These are phyloP conservation scores for Hymenochirus boettgeri DNA, from an alignment of 2,113 vertebrate genomes.

Conservation along the genomic window DNA sequence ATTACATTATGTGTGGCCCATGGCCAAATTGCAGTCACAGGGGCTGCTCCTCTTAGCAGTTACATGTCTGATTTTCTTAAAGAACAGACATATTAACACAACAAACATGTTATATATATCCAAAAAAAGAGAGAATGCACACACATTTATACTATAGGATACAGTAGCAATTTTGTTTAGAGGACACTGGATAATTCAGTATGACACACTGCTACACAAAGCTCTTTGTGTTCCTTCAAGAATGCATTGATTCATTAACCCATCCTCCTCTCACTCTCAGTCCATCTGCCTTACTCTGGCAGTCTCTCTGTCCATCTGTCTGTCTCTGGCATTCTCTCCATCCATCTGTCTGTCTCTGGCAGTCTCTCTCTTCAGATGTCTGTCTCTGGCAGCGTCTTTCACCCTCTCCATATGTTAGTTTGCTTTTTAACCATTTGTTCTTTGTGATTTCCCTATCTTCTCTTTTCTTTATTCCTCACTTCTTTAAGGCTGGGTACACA, in stretches of 20 bases:
- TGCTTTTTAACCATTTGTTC: slow-evolving; percentile 17
- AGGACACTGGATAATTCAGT: neutral
- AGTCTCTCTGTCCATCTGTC: slow-evolving; percentile 38
- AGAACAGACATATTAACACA: no score
- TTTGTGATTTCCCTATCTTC: neutral
- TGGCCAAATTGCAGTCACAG: no score
- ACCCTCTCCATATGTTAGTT: slow-evolving; percentile 30
- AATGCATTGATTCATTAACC: slow-evolving; percentile 38
- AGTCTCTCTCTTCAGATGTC: slow-evolving; percentile 35
- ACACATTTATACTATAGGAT: neutral
- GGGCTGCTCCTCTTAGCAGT: no score
- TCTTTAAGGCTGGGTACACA: no score
- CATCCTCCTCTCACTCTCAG: slow-evolving; percentile 26
- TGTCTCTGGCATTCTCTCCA: slow-evolving; percentile 35
- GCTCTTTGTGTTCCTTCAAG: slow-evolving; percentile 34
- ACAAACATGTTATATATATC: no score
- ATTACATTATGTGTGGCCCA: no score
- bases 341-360: slow-evolving; percentile 42
- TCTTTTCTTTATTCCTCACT: neutral
- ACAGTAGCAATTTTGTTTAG: neutral
- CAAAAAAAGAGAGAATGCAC: no score
- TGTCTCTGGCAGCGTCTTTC: slow-evolving; percentile 30
- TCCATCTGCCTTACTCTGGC: slow-evolving; percentile 37
- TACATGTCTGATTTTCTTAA: no score
- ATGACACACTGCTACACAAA: slow-evolving; percentile 13